phyloP scores from a whole-genome alignment of 2,113 vertebrate species.

The Eurypyga helias region DNA sequence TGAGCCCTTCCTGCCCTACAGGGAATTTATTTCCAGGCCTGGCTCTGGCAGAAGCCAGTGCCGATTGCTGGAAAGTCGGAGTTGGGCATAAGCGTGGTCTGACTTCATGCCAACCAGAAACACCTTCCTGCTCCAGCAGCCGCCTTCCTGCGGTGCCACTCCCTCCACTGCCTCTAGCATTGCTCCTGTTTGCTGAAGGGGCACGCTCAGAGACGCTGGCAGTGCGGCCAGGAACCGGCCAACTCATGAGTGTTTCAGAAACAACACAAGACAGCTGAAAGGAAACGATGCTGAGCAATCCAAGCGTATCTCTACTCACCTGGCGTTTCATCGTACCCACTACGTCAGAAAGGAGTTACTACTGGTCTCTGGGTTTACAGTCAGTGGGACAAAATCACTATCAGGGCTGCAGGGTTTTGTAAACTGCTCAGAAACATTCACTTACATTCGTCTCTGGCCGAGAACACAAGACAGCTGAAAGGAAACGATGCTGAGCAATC shows the following conservation, averaged over 20 bases:
- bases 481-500: not conserved
- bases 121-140: not conserved
- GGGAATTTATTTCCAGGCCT: not conserved
- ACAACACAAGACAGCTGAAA: not conserved
- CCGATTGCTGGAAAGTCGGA: not conserved
- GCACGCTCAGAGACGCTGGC: not conserved
- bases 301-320: not conserved
- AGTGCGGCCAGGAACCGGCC: not conserved
- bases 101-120: too few species aligned
- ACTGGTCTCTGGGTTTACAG: not conserved
- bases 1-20: not conserved
- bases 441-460: slow-evolving; percentile 93
- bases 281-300: not conserved
- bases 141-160: not conserved
- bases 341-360: not conserved
- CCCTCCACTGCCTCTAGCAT: not conserved
- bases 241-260: not conserved
- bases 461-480: not conserved
- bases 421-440: not conserved
- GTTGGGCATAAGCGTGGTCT: accelerated
- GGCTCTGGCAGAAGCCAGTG: not conserved
- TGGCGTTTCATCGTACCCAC: not conserved
- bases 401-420: not conserved
- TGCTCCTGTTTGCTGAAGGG: not conserved
- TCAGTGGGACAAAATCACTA: not conserved